Conservation (phyloP, 2,113 vertebrate species). For the Dicentrarchus labrax region DNA sequence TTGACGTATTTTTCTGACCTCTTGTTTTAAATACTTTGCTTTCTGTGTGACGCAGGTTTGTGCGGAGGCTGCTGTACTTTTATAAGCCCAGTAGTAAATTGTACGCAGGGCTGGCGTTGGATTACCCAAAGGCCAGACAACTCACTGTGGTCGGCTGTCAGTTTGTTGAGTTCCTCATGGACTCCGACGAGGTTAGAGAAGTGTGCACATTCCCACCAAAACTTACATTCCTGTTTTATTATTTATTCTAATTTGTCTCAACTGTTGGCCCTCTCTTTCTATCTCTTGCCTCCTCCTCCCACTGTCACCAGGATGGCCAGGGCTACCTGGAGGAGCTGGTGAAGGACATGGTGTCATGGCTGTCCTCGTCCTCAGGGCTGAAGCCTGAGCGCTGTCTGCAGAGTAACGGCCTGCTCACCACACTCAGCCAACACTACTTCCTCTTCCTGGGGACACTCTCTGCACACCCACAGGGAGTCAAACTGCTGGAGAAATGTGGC, state of each 20-base stretch:
- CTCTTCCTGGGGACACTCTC: conserved; percentile 97
- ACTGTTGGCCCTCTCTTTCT: neutral
- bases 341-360: conserved; percentile 95
- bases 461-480: conserved; percentile 94
- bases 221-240: neutral
- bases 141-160: conserved; percentile 98
- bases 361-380: conserved; percentile 91
- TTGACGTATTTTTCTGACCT: neutral
- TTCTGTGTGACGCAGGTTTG: conserved; percentile 87
- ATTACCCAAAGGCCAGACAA: conserved; percentile 92
- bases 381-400: conserved; percentile 96
- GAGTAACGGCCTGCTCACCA: conserved; percentile 94
- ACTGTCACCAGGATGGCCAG: conserved; percentile 90
- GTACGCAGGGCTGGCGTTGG: conserved; percentile 92
- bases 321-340: conserved; percentile 95
- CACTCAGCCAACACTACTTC: conserved; percentile 98
- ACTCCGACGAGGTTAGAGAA: conserved; percentile 93
- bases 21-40: conserved; percentile 1
- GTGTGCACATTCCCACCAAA: neutral
- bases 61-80: conserved; percentile 94
- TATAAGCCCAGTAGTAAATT: conserved; percentile 98
- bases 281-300: fast-evolving
- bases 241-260: neutral
- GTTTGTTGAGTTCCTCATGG: conserved; percentile 96
- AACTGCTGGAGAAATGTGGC: conserved; percentile 98